phyloP scores from a whole-genome alignment of 2,888 invertebrate genomes.

The Spodoptera littoralis region DNA sequence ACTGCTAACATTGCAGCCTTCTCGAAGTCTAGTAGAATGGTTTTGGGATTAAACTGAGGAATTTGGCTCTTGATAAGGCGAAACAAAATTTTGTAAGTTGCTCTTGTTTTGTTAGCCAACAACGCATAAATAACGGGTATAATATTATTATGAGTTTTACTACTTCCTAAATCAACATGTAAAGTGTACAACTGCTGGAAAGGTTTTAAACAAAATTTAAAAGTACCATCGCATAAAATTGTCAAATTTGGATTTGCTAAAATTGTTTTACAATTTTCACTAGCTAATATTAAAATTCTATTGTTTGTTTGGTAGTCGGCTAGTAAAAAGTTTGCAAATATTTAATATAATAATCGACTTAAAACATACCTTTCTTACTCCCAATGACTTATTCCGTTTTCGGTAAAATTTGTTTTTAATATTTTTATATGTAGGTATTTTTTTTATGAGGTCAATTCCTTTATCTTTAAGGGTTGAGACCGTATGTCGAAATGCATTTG shows the following conservation, averaged over 20 bases:
- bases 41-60: constrained; percentile 5
- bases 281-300: constrained; percentile 25
- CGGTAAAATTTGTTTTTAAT: constrained; percentile 9
- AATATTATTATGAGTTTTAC: constrained; percentile 12
- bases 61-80: constrained; percentile 14
- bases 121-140: constrained; percentile 15
- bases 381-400: constrained; percentile 7
- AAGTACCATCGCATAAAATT: constrained; percentile 23
- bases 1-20: constrained; percentile 16
- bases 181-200: constrained; percentile 24
- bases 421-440: constrained; percentile 11
- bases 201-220: constrained; percentile 28
- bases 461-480: constrained; percentile 2
- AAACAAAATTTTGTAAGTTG: constrained; percentile 9
- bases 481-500: constrained; percentile 1
- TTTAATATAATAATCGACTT: constrained; percentile 8
- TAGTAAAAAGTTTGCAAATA: constrained; percentile 8
- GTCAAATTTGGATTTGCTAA: constrained; percentile 16
- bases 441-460: constrained; percentile 8
- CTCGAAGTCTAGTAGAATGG: constrained; percentile 7
- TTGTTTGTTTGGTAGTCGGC: constrained; percentile 9
- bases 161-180: neutral
- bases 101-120: constrained; percentile 2
- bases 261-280: constrained; percentile 16
- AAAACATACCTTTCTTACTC: constrained; percentile 10